Conservation (phyloP, 1,140 invertebrate species). For the Drosophila carrolli region DNA sequence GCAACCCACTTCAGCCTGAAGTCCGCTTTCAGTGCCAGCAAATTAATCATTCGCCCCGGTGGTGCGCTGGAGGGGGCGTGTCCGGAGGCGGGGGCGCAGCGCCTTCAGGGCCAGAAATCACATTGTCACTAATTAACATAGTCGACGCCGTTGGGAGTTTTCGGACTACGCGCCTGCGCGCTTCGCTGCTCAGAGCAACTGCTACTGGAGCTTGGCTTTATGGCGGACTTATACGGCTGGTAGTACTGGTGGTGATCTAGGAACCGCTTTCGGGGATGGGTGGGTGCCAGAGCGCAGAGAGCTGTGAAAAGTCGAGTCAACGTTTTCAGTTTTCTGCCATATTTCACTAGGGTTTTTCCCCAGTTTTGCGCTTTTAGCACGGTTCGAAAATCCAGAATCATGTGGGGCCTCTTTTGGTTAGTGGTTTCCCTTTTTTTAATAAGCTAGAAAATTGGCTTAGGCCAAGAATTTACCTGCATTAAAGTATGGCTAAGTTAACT, state of each 20-base stretch:
- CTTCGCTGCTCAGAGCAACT: slow-evolving; percentile 67
- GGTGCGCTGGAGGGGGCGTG: slow-evolving; percentile 11
- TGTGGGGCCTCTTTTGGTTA: background rate
- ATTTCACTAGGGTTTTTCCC: slow-evolving; percentile 2
- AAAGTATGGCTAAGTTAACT: too few species aligned
- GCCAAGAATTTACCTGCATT: too few species aligned
- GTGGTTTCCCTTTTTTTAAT: too few species aligned
- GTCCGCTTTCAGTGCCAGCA: slow-evolving; percentile 53
- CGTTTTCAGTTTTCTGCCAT: slow-evolving; percentile 60
- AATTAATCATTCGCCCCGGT: slow-evolving; percentile 73
- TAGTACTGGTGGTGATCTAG: slow-evolving; percentile 4
- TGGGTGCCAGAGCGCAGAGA: slow-evolving; percentile 66
- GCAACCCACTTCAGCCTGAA: slow-evolving; percentile 55
- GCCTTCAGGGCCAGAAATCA: slow-evolving; percentile 75
- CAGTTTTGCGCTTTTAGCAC: slow-evolving; percentile 31
- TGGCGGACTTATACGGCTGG: slow-evolving; percentile 17
- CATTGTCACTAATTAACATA: slow-evolving; percentile 82
- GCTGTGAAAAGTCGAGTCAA: slow-evolving; percentile 76
- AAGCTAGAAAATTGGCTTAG: slow-evolving; percentile 1
- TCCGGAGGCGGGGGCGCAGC: slow-evolving; percentile 26
- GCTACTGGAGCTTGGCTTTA: slow-evolving; percentile 33
- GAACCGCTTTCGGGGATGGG: slow-evolving; percentile 3
- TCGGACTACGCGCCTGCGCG: slow-evolving; percentile 74
- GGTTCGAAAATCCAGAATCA: slow-evolving; percentile 56
- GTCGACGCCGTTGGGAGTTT: slow-evolving; percentile 61